Evolutionary conservation across 92 coral and sea anemone species (phyloP).

Genomic region (Meandrina meandrites): DNA sequence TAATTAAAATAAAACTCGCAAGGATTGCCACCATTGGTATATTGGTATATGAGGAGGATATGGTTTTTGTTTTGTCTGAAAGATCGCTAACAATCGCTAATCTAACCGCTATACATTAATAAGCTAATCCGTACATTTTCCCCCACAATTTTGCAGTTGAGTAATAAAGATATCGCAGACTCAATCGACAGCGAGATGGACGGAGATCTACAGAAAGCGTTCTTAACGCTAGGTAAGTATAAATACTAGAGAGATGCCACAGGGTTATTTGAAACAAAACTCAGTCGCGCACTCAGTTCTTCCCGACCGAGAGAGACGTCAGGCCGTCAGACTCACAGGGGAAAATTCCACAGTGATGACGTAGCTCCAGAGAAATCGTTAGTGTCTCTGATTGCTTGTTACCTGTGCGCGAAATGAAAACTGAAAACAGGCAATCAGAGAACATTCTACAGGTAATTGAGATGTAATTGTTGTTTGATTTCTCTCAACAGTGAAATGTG

Average conservation of each 20-base stretch:
- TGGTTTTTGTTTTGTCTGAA: too few species aligned
- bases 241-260: not conserved
- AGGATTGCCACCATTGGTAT: not conserved
- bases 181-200: constrained; percentile 89
- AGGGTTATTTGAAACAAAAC: not conserved
- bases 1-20: not conserved
- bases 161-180: constrained; percentile 72
- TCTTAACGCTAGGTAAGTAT: constrained; percentile 69
- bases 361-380: not conserved
- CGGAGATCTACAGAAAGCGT: constrained; percentile 87
- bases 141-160: constrained; percentile 39
- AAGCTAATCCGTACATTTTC: not conserved
- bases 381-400: not conserved
- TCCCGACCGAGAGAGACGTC: not conserved
- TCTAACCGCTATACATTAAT: not conserved
- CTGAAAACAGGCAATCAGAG: not conserved
- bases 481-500: constrained; percentile 64
- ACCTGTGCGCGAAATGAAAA: not conserved
- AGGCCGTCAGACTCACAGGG: too few species aligned
- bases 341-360: not conserved
- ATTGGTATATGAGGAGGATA: too few species aligned
- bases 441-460: not conserved
- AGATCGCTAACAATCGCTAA: not conserved
- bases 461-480: not conserved
- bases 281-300: not conserved